Conservation (phyloP, 2,113 vertebrate species). For the Ammodytes marinus region DNA sequence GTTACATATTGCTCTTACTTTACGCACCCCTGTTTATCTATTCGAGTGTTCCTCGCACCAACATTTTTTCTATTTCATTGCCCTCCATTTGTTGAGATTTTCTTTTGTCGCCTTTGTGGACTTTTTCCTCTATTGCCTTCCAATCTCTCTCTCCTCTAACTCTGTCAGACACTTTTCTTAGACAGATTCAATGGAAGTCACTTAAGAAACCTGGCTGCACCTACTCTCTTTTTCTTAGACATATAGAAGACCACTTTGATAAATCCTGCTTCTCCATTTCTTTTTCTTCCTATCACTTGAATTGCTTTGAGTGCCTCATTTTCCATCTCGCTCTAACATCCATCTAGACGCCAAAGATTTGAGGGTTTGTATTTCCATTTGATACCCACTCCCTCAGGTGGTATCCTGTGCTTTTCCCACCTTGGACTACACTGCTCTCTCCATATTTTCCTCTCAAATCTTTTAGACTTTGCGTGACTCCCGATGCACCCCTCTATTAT, state of each 20-base stretch:
- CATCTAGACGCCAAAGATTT: constrained; percentile 36
- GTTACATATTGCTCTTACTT: background rate
- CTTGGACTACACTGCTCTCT: constrained; percentile 25
- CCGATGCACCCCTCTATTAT: constrained; percentile 37
- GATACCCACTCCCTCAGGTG: constrained; percentile 31
- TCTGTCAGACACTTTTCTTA: constrained; percentile 39
- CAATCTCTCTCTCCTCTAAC: constrained; percentile 11
- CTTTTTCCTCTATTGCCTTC: constrained; percentile 16
- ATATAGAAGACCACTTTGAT: constrained; percentile 47
- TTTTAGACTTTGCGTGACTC: constrained; percentile 41
- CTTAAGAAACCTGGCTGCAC: constrained; percentile 51
- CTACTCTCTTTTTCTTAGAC: constrained; percentile 36
- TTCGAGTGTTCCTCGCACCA: background rate
- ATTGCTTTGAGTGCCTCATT: constrained; percentile 65
- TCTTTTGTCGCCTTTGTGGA: constrained; percentile 33
- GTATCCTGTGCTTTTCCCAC: constrained; percentile 28
- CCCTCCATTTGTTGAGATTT: constrained; percentile 14
- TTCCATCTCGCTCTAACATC: constrained; percentile 36
- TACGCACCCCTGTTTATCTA: constrained; percentile 9
- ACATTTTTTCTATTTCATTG: background rate
- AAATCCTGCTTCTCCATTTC: constrained; percentile 42
- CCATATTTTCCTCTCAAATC: constrained; percentile 26
- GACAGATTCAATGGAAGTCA: constrained; percentile 33
- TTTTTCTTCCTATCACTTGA: constrained; percentile 39
- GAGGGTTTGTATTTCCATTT: constrained; percentile 47